A percentile compares a stretch with the other conserved stretches of the same genome.
Evolutionary conservation across 2,797 vertebrate genomes (phyloP).

Genomic region (Oryzias dopingdopingensis): DNA sequence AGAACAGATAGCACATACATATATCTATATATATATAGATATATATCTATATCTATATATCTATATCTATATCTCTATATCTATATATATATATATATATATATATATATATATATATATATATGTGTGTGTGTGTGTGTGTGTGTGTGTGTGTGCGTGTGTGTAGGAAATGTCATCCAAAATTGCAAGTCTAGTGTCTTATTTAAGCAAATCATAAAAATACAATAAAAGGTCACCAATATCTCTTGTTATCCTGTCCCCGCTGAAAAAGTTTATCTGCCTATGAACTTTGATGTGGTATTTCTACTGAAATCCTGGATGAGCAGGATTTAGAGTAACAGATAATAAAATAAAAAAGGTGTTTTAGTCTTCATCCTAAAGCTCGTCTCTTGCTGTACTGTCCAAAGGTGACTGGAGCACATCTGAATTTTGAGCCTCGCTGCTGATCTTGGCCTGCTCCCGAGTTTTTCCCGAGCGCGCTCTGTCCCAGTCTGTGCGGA

Average conservation of each 20-base stretch:
- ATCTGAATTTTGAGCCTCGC: slow-evolving; percentile 85
- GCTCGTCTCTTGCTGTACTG: slow-evolving; percentile 87
- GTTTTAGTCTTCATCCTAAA: slow-evolving; percentile 71
- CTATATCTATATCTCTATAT: no score
- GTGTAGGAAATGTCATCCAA: slow-evolving; percentile 65
- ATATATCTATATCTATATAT: no score
- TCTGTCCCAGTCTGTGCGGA: slow-evolving; percentile 89
- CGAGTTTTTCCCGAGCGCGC: slow-evolving; percentile 86
- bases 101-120: no score
- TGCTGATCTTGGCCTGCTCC: slow-evolving; percentile 86
- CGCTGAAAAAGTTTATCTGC: slow-evolving; percentile 28
- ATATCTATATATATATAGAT: slow-evolving; percentile 21
- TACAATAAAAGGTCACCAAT: slow-evolving; percentile 20
- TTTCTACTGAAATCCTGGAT: slow-evolving; percentile 33
- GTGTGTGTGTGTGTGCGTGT: no score
- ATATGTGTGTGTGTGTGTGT: no score
- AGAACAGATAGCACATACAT: slow-evolving; percentile 65
- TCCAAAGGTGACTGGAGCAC: slow-evolving; percentile 88
- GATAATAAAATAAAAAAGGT: slow-evolving; percentile 13
- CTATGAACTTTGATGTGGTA: slow-evolving; percentile 23
- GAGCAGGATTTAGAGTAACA: slow-evolving; percentile 18
- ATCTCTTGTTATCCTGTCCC: slow-evolving; percentile 46
- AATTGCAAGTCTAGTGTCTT: slow-evolving; percentile 72
- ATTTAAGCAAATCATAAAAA: slow-evolving; percentile 24
- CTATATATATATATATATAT: no score